Base-by-base conservation (phyloP, 1,140 invertebrate genomes). In the Drosophila miranda region DNA sequence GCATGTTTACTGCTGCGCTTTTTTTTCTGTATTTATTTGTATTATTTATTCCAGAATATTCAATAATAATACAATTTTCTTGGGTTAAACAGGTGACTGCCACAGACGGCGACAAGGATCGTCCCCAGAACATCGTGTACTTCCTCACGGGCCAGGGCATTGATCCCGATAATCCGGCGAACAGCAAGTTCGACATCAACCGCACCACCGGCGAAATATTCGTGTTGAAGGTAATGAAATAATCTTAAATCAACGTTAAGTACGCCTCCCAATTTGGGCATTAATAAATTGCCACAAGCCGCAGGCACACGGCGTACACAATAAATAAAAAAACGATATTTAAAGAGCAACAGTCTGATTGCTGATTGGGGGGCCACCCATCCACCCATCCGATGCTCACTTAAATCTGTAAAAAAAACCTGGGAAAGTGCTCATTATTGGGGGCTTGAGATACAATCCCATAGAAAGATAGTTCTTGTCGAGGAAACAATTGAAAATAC, bases 131-230 rank as follows among this genome's bases (percentile, higher is more conserved):
- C 86, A 99, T 99, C 89, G 97, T 99, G 6, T 99, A 99, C 91
- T 98, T 98, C 92, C 92, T 99, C 49, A 99, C 98, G 21, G 98
- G 98, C 8, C 97, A 99, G 90, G 98, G 98, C 56, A 98, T 99
- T 78, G 97, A 98, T 93, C 95, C 97, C 7, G 96, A 98, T 91
- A 98, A 98, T 93, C 96, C 96, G 34, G 95, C 96, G 59, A 98
- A 98, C 89, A 97, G 96, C 92, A 98, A 98, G 92, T 99, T 99
- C 88, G 96, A 97, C 89, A 98, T 99, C 76, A 98, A 99, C 92
- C 93, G 96, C 62, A 97, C 97, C 2, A 97, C 96, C 3, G 97
- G 97, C 49, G 97, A 98, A 91, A 98, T 99, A 91, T 98, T 96
- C 89, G 97, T 98, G 7, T 92, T 98, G 3, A 97, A 97, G 94